Base-by-base conservation (phyloP, 2,113 vertebrate species). In the Elephantulus edwardii region DNA sequence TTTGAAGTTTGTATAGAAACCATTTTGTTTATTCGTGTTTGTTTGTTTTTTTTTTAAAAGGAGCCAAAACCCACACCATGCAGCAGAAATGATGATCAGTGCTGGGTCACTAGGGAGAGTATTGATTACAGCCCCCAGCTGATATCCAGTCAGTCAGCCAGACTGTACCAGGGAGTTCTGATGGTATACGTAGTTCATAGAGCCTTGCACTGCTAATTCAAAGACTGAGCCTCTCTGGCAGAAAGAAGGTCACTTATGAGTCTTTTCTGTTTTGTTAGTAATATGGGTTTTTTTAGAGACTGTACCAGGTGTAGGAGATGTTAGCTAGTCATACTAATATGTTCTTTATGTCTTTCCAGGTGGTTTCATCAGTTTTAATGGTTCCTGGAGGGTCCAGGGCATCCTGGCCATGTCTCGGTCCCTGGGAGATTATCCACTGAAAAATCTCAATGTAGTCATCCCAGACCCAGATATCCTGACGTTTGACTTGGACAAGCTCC, bases 341-440 rank as follows among this genome's bases (percentile, higher is more conserved):
- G 22, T 24, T 92, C 52, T 0, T 88, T 91, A 62, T 97, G 48
- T 97, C 86, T 93, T 95, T 93, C 35, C 95, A 99, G 99, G 99
- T 80, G 99, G 99, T 1, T 99, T 99, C 97, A 99, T 99, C 98
- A 99, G 99, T 97, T 99, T 99, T 95, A 99, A 99, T 1, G 99
- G 99, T 86, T 99, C 99, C 0, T 99, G 99, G 99, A 98, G 99
- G 0, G 99, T 99, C 17, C 99, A 99, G 97, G 99, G 99, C 78
- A 99, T 99, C 97, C 97, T 99, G 97, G 99, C 99, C 83, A 99
- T 99, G 99, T 99, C 99, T 40, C 99, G 99, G 28, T 99, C 99
- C 0, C 96, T 99, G 75, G 99, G 99, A 35, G 99, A 99, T 91
- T 99, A 99, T 95, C 99, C 99, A 0, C 98, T 99, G 95, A 99